Base-by-base conservation (phyloP, 2,888 invertebrate species). In the Morpho deidamia region DNA sequence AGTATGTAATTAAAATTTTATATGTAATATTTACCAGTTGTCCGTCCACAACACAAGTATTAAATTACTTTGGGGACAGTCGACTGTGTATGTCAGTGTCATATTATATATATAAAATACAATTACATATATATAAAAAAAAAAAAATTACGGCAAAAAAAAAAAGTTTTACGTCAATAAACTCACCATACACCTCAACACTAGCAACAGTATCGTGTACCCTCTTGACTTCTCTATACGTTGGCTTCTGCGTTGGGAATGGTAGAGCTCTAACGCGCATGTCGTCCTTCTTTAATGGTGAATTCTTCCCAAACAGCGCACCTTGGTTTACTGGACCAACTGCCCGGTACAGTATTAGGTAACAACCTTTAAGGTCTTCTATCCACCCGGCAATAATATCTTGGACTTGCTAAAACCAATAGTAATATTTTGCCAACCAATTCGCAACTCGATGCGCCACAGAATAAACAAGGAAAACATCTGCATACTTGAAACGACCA, bases 211-310 rank as follows among this genome's bases (percentile, higher is more conserved):
- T 85, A 48, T 92, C 91, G 64, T 95, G 94, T 0, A 95, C 94
- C 58, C 96, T 84, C 71, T 93, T 91, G 1, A 96, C 92, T 85
- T 97, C 97, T 49, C 92, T 94, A 66, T 93, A 95, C 0, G 95
- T 95, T 0, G 97, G 95, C 64, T 96, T 91, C 63, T 94, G 89
- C 0, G 97, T 96, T 0, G 95, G 93, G 80, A 97, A 96, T 0
- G 97, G 97, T 60, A 97, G 90, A 12, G 91, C 92, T 62, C 94
- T 81, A 8, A 95, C 75, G 56, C 94, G 83, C 1, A 78, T 66
- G 69, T 95, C 95, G 4, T 84, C 90, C 63, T 91, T 91, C 58
- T 90, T 90, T 10, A 97, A 75, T 0, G 94, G 91, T 0, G 95
- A 93, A 51, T 87, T 91, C 72, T 93, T 93, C 0, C 96, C 95